Base-by-base conservation (phyloP, 1,140 invertebrate species). In the Pogonognathellus flavescens region DNA sequence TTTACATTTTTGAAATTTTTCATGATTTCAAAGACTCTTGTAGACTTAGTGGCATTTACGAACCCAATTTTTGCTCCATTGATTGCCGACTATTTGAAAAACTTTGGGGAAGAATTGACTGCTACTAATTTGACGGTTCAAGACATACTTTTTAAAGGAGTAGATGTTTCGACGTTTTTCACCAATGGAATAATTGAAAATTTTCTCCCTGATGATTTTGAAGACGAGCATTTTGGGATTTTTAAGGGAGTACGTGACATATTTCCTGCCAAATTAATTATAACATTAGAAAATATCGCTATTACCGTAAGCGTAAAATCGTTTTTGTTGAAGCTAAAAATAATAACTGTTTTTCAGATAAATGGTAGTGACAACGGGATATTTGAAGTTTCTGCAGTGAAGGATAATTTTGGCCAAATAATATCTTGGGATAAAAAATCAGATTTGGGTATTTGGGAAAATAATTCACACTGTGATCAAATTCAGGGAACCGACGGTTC, bases 391-490 rank as follows among this genome's bases (percentile, higher is more conserved):
- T 18, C 25, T 18, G 41, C 70, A 49, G 49, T 16, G n/a, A 76
- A 76, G 31, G 11, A 76, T 18, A 76, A 76, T 31, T 76, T 18
- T 50, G 70, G 70, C 1, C 25, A 76, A 18, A 50, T 76, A 18
- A 76, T 76, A 0, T 49, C 31, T 6, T 76, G 70, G 70, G 70
- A 76, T 50, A 31, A 16, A 18, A 76, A 76, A 50, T 7, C 14
- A 1, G 70, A 41, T 49, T 50, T 76, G 25, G 70, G 70, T 49
- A 76, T 76, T 8, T 76, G 70, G 70, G 70, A 76, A 76, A 76
- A 76, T 31, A 76, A 76, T 76, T 76, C 70, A n/a, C 31, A 76
- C n/a, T 76, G 70, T 14, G 70, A 76, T 31, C 25, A 76, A 50
- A 76, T 76, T 31, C n/a, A 49, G n/a, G 70, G 70, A n/a, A 76